A percentile compares a stretch with the other conserved stretches of the same genome.
Conservation (phyloP, 2,888 invertebrate species). For the Syrphus vitripennis region DNA sequence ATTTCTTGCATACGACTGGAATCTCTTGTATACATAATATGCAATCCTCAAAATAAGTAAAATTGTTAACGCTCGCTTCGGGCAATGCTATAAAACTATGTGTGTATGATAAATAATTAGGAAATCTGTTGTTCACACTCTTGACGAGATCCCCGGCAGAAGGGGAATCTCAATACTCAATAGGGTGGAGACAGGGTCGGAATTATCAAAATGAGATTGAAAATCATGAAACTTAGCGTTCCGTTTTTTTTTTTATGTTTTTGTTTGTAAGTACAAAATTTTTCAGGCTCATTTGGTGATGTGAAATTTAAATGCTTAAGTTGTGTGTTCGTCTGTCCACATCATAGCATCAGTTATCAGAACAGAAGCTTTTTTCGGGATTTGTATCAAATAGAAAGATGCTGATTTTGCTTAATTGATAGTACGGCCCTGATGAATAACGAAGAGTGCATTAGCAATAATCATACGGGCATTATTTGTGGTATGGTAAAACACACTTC, state of each 20-base stretch:
- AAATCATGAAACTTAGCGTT: background rate
- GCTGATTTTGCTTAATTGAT: background rate
- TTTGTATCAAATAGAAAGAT: no score
- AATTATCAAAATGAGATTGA: no score
- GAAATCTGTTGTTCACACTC: constrained; percentile 56
- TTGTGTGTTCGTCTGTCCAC: no score
- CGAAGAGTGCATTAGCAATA: constrained; percentile 5
- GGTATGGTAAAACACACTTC: background rate
- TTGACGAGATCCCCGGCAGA: background rate
- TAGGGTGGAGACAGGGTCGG: background rate
- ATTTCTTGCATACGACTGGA: constrained; percentile 4
- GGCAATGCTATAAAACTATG: background rate
- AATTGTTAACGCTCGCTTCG: background rate
- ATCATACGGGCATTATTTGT: background rate
- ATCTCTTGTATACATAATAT: constrained; percentile 10
- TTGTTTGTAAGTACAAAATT: no score
- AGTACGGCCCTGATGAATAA: background rate
- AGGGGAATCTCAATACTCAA: background rate
- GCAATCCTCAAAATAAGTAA: constrained; percentile 14
- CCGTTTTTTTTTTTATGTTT: background rate
- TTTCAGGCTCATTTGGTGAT: no score
- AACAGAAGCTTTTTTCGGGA: no score
- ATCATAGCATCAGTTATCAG: no score
- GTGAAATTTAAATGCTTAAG: no score
- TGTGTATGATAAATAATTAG: constrained; percentile 31